These are phyloP conservation scores for Carassius auratus DNA, from an alignment of 2,113 vertebrate species.

Conservation along the genomic window DNA sequence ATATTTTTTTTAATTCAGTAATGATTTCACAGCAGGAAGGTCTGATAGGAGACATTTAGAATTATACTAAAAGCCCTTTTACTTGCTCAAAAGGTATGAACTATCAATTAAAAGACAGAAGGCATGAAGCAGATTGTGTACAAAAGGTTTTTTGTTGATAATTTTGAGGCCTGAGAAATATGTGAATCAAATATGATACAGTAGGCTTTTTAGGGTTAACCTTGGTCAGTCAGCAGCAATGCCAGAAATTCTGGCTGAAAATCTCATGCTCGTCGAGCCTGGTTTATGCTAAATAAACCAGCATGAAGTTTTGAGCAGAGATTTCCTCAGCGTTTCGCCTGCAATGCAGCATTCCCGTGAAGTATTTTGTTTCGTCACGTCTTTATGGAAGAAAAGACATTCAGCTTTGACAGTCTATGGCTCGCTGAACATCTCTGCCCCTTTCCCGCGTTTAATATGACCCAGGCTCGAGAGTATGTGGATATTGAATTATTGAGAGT, in stretches of 20 bases:
- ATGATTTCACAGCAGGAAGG: no score
- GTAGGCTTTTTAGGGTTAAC: not conserved
- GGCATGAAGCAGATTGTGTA: no score
- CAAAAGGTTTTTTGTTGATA: not conserved
- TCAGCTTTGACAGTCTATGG: slow-evolving; percentile 19
- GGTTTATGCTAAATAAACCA: slow-evolving; percentile 16
- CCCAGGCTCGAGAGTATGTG: slow-evolving; percentile 6
- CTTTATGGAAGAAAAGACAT: slow-evolving; percentile 9
- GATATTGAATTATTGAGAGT: slow-evolving; percentile 61
- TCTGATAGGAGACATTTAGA: no score
- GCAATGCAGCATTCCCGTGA: slow-evolving; percentile 37
- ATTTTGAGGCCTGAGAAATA: not conserved
- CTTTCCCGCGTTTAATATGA: slow-evolving; percentile 18
- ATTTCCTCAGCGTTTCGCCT: not conserved
- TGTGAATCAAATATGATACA: not conserved
- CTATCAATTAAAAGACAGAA: no score
- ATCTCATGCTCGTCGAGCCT: not conserved
- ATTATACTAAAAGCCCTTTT: no score
- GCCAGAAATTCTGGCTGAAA: not conserved
- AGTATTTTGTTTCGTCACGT: slow-evolving; percentile 23
- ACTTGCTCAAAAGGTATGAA: no score
- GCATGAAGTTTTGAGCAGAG: not conserved
- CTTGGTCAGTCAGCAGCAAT: not conserved
- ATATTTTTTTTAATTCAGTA: no score
- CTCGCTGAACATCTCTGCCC: slow-evolving; percentile 9